phyloP scores from a whole-genome alignment of 2,797 vertebrate species.

The Melanotaenia trifasciata region DNA sequence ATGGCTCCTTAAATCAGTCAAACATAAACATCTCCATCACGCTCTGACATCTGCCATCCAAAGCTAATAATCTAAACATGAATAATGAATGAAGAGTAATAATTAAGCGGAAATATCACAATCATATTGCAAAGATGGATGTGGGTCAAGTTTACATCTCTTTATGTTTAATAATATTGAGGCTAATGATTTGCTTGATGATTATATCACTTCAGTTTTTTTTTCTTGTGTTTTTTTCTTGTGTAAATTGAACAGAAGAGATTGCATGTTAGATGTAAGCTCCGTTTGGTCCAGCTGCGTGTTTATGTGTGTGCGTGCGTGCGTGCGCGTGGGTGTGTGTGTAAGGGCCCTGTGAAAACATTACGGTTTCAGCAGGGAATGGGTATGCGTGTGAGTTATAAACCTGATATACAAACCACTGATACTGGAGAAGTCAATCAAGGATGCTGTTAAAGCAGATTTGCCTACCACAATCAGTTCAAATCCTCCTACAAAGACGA shows the following conservation, averaged over 20 bases:
- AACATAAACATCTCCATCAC: conserved; percentile 92
- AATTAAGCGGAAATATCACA: conserved; percentile 34
- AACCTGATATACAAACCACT: conserved; percentile 48
- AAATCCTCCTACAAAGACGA: neutral
- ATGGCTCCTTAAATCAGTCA: conserved; percentile 89
- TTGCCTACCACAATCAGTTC: neutral
- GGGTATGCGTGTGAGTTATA: conserved; percentile 43
- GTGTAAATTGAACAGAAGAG: conserved; percentile 7
- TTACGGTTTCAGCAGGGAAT: conserved; percentile 62
- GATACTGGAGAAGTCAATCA: conserved; percentile 41
- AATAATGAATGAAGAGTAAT: conserved; percentile 72
- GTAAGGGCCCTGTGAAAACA: conserved; percentile 55
- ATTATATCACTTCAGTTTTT: conserved; percentile 2
- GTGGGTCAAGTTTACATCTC: conserved; percentile 24
- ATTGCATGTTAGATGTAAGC: conserved; percentile 31
- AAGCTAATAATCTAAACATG: conserved; percentile 86
- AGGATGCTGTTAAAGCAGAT: neutral
- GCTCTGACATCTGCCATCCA: conserved; percentile 93
- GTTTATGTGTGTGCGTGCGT: conserved; percentile 7
- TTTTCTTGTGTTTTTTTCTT: conserved; percentile 1
- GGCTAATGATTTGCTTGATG: neutral
- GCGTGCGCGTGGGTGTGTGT: conserved; percentile 12
- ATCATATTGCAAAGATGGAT: neutral
- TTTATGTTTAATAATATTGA: neutral
- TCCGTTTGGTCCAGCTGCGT: conserved; percentile 29